Conservation (phyloP, 1,140 invertebrate species). For the Harlomillsia oculata region DNA sequence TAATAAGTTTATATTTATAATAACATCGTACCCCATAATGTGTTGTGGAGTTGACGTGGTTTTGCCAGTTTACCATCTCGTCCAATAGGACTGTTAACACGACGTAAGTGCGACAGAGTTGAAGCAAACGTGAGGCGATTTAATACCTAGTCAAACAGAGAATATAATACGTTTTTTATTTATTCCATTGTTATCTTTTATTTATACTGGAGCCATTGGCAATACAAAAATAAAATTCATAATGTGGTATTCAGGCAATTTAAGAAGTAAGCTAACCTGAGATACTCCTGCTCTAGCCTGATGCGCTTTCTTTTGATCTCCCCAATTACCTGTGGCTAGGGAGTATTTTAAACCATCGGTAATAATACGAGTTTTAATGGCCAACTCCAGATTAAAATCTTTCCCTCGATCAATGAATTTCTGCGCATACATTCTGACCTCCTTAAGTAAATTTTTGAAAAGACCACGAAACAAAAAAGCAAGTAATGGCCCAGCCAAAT, state of each 20-base stretch:
- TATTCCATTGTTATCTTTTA: too few species aligned
- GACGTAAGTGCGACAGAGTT: conserved; percentile 89
- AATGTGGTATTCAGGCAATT: background rate
- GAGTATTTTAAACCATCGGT: conserved; percentile 97
- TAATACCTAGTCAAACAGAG: conserved; percentile 55
- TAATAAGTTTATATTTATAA: background rate
- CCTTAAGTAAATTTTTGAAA: conserved; percentile 88
- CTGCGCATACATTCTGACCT: conserved; percentile 94
- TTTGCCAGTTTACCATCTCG: conserved; percentile 96
- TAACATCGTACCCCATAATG: conserved; percentile 74
- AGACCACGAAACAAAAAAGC: conserved; percentile 91
- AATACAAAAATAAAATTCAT: background rate
- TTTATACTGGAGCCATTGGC: too few species aligned
- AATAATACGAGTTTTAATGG: conserved; percentile 95
- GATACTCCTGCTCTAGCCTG: conserved; percentile 87
- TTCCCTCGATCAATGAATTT: conserved; percentile 98
- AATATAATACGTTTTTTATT: background rate
- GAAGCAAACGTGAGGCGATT: conserved; percentile 95
- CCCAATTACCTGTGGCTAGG: conserved; percentile 98
- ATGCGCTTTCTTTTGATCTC: conserved; percentile 99
- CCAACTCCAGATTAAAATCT: conserved; percentile 94
- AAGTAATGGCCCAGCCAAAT: conserved; percentile 89
- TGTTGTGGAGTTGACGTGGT: conserved; percentile 95
- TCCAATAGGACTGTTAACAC: conserved; percentile 97
- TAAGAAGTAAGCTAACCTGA: conserved; percentile 48